Evolutionary conservation across 1,140 invertebrate species (phyloP).

Genomic region (Bombus consobrinus): DNA sequence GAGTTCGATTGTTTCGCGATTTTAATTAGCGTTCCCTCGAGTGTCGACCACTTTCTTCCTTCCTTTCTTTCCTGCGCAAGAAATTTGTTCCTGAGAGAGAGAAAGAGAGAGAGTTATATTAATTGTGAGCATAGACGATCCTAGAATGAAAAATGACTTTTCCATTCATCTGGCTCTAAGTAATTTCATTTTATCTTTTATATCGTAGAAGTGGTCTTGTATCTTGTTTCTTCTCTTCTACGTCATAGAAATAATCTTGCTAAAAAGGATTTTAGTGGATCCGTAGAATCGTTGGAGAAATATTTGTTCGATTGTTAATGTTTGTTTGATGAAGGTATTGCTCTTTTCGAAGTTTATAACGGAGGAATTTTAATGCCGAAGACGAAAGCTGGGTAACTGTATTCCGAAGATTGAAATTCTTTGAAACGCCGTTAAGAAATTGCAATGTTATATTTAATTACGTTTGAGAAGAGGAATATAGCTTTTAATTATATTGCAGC

Average conservation of each 20-base stretch:
- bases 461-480: background rate
- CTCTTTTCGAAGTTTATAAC: background rate
- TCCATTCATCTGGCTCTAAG: background rate
- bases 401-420: conserved; percentile 10
- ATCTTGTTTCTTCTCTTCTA: background rate
- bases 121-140: background rate
- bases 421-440: background rate
- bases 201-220: background rate
- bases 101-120: background rate
- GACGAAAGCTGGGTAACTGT: background rate
- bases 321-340: no score
- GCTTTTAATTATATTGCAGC: background rate
- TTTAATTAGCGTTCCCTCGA: conserved; percentile 58
- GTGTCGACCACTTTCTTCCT: conserved; percentile 4
- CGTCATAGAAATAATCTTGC: background rate
- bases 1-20: conserved; percentile 46
- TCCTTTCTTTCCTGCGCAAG: background rate
- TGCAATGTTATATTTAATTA: background rate
- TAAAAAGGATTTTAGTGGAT: background rate
- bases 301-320: background rate
- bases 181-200: background rate
- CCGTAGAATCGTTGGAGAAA: background rate
- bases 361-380: background rate
- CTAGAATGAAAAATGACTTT: background rate
- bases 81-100: background rate